Conservation (phyloP, 2,113 vertebrate genomes). For the Falco punctatus region DNA sequence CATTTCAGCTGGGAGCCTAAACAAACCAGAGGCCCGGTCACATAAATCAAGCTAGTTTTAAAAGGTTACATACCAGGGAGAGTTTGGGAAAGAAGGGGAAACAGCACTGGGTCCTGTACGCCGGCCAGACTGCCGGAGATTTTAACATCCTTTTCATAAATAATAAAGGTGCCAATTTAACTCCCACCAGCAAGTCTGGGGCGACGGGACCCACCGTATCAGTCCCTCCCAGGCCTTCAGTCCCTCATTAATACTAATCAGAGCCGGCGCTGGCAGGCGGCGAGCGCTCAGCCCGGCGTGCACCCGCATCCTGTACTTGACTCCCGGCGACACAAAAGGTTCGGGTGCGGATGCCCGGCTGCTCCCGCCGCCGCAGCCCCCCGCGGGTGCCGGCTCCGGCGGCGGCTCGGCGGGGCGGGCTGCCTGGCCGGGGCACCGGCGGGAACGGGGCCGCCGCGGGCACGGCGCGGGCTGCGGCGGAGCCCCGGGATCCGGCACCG, state of each 20-base stretch:
- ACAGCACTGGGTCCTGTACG: neutral
- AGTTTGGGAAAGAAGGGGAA: constrained; percentile 36
- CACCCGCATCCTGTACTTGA: neutral
- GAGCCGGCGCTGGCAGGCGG: neutral
- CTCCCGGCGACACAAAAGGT: constrained; percentile 17
- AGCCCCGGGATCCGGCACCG: no score
- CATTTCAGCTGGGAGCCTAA: constrained; percentile 12
- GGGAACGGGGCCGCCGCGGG: no score
- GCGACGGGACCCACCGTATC: neutral
- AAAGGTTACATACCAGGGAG: constrained; percentile 19
- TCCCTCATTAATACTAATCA: constrained; percentile 19
- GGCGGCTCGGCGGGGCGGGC: neutral
- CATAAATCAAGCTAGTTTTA: constrained; percentile 46
- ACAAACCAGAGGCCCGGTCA: constrained; percentile 25
- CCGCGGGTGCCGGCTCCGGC: neutral
- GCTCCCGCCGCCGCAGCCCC: neutral
- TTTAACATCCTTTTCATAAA: constrained; percentile 28
- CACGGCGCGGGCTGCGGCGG: no score
- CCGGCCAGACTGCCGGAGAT: neutral
- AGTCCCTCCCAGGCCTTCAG: neutral
- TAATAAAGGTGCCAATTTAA: neutral
- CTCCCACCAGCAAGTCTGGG: neutral
- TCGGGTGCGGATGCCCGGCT: neutral
- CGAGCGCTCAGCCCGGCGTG: neutral
- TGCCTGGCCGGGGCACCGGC: neutral